phyloP scores from a whole-genome alignment of 2,888 invertebrate species.

The Ophion ventricosus region DNA sequence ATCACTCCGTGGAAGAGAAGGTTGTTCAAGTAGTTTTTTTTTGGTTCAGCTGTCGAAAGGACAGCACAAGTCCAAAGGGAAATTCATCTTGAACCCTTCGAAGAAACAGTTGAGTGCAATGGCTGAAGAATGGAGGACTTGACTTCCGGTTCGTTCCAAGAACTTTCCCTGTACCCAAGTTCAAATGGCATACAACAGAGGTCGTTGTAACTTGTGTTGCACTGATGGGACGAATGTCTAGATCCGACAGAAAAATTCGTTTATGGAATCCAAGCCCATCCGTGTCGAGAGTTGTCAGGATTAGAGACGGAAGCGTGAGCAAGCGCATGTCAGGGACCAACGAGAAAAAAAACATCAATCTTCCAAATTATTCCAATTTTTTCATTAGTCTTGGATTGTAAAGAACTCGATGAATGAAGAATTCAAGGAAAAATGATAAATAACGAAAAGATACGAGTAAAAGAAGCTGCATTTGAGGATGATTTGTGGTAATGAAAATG shows the following conservation, averaged over 20 bases:
- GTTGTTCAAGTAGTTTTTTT: not conserved
- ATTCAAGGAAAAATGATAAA: too few relatives aligned
- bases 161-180: not conserved
- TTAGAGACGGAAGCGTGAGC: not conserved
- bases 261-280: too few relatives aligned
- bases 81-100: not conserved
- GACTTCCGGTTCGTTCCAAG: not conserved
- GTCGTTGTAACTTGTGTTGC: not conserved
- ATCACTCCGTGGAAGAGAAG: not conserved
- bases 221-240: not conserved
- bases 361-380: not conserved
- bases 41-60: not conserved
- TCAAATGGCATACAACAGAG: not conserved
- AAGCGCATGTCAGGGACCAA: not conserved
- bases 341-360: not conserved
- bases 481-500: not conserved
- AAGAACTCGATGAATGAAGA: not conserved
- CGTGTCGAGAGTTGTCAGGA: not conserved
- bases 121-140: not conserved
- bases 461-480: not conserved
- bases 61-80: not conserved
- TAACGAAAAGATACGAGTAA: not conserved
- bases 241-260: too few relatives aligned
- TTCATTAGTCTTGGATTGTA: not conserved
- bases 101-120: not conserved